These are phyloP conservation scores for Sebastiscus albofasciatus DNA, from an alignment of 2,797 vertebrate species.

Conservation along the genomic window DNA sequence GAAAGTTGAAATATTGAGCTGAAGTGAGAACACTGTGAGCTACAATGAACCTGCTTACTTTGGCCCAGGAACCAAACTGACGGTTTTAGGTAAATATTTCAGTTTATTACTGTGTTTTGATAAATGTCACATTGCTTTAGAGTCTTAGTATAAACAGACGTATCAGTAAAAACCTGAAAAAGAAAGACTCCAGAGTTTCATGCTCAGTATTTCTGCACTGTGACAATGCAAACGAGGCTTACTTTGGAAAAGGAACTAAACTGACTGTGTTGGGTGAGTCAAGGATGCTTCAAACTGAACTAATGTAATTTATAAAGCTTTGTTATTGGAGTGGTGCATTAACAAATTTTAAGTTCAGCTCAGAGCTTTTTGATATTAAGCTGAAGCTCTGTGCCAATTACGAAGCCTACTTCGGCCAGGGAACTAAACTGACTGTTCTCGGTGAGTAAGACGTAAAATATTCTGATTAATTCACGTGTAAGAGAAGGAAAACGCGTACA, in stretches of 20 bases:
- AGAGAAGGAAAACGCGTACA: neutral
- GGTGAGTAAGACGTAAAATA: slow-evolving; percentile 55
- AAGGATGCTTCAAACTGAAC: too few relatives aligned
- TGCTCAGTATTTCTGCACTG: slow-evolving; percentile 55
- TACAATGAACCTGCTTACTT: slow-evolving; percentile 44
- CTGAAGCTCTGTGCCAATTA: slow-evolving; percentile 69
- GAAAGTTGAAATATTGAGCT: slow-evolving; percentile 38
- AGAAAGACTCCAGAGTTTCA: slow-evolving; percentile 8
- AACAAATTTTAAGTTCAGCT: neutral
- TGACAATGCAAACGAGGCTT: slow-evolving; percentile 59
- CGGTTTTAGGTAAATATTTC: slow-evolving; percentile 66
- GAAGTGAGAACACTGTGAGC: slow-evolving; percentile 62
- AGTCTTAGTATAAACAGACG: neutral
- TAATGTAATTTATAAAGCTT: neutral
- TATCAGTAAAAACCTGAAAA: neutral
- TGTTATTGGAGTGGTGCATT: neutral
- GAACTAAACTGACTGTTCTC: slow-evolving; percentile 74
- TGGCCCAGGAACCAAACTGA: slow-evolving; percentile 72
- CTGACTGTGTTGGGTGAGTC: slow-evolving; percentile 72
- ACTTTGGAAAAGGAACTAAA: slow-evolving; percentile 76
- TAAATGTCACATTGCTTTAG: neutral
- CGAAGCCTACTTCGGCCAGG: slow-evolving; percentile 69
- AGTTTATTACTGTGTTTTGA: neutral
- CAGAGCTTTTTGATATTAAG: slow-evolving; percentile 59
- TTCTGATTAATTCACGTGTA: neutral